These are phyloP conservation scores for Zelleria hepariella DNA, from an alignment of 2,888 invertebrate genomes.

Conservation along the genomic window DNA sequence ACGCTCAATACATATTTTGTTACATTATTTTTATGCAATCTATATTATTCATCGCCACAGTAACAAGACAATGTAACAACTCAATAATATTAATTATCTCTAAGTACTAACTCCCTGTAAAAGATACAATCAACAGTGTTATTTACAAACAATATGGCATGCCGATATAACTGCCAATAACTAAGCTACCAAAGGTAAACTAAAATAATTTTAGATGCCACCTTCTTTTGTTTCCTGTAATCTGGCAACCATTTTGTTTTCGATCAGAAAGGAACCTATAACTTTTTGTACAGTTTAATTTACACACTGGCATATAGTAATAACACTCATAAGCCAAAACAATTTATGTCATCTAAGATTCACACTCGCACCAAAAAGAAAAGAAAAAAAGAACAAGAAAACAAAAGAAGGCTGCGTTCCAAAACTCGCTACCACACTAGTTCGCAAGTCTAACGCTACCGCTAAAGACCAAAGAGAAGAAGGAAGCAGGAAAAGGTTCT, in stretches of 20 bases:
- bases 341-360: too few relatives aligned
- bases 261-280: not conserved
- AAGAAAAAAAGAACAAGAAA: not conserved
- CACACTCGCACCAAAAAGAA: too few relatives aligned
- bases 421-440: not conserved
- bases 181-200: not conserved
- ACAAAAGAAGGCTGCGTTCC: not conserved
- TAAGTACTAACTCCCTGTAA: constrained; percentile 63
- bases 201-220: not conserved
- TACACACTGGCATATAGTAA: not conserved
- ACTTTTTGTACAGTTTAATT: not conserved
- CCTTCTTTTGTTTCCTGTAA: not conserved
- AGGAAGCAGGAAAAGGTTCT: not conserved
- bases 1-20: too few relatives aligned
- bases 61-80: constrained; percentile 9
- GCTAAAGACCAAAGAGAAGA: not conserved
- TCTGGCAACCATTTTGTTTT: too few relatives aligned
- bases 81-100: constrained; percentile 14
- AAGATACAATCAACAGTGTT: constrained; percentile 43
- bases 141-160: constrained; percentile 28
- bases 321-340: not conserved
- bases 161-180: constrained; percentile 1
- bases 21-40: not conserved
- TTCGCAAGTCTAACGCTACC: not conserved
- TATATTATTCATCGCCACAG: constrained; percentile 24